Percentiles rank a stretch among this genome's conserved stretches.
Evolutionary conservation across 2,888 invertebrate genomes (phyloP).

Genomic region (Dynastes maya): DNA sequence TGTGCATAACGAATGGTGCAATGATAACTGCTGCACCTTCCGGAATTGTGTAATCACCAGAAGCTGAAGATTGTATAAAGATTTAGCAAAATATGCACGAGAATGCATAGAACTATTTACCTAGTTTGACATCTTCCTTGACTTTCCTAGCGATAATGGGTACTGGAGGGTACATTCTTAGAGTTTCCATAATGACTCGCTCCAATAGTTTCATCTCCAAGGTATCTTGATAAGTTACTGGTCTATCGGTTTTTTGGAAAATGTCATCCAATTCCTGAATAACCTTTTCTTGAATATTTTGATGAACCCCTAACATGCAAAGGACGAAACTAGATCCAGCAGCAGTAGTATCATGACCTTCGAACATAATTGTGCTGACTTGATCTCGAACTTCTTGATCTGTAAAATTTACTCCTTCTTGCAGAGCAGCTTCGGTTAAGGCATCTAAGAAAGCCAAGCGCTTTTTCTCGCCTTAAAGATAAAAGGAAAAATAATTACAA

Average conservation of each 20-base stretch:
- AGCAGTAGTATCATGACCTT: slow-evolving; percentile 89
- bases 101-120: slow-evolving; percentile 67
- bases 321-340: slow-evolving; percentile 87
- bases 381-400: slow-evolving; percentile 88
- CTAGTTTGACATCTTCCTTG: slow-evolving; percentile 80
- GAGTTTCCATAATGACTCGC: slow-evolving; percentile 85
- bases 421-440: slow-evolving; percentile 81
- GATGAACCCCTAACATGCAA: slow-evolving; percentile 84
- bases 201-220: slow-evolving; percentile 90
- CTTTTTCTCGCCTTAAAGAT: slow-evolving; percentile 76
- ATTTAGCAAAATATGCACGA: neutral
- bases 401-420: slow-evolving; percentile 80
- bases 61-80: slow-evolving; percentile 69
- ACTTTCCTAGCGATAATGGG: slow-evolving; percentile 84
- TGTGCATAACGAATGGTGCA: slow-evolving; percentile 80
- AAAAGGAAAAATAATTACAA: too few species aligned
- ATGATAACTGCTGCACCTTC: slow-evolving; percentile 81
- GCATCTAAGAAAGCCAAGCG: slow-evolving; percentile 91
- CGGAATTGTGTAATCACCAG: slow-evolving; percentile 79
- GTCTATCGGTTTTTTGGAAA: slow-evolving; percentile 83
- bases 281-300: slow-evolving; percentile 82
- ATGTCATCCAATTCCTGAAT: slow-evolving; percentile 83
- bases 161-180: slow-evolving; percentile 86
- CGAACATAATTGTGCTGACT: slow-evolving; percentile 90
- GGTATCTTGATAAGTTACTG: slow-evolving; percentile 86